A percentile compares a stretch with the other conserved stretches of the same genome.
These are phyloP conservation scores for Patella caerulea DNA, from an alignment of 2,888 invertebrate species.

Conservation along the genomic window DNA sequence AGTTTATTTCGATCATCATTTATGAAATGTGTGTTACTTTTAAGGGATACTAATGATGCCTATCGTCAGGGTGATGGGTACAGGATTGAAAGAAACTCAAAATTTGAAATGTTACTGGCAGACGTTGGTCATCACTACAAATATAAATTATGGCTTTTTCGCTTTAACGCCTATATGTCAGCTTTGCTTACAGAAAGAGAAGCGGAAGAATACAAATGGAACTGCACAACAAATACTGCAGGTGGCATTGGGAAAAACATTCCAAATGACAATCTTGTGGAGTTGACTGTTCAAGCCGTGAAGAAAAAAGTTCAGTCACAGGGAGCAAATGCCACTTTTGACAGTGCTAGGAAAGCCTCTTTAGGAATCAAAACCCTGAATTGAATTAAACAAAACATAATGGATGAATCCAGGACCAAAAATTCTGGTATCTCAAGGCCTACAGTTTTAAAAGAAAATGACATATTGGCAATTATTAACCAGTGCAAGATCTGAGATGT, in stretches of 20 bases:
- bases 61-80: constrained; percentile 34
- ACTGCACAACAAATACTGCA: constrained; percentile 31
- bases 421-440: neutral
- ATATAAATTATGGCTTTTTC: constrained; percentile 36
- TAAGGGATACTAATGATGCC: constrained; percentile 37
- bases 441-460: too few relatives aligned
- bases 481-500: too few relatives aligned
- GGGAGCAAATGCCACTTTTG: constrained; percentile 27
- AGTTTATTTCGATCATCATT: constrained; percentile 22
- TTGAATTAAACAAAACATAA: constrained; percentile 18
- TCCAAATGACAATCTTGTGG: constrained; percentile 43
- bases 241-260: constrained; percentile 29
- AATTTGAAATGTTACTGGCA: constrained; percentile 36
- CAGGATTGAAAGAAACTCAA: constrained; percentile 31
- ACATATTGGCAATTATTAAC: too few relatives aligned
- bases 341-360: constrained; percentile 28
- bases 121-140: constrained; percentile 32
- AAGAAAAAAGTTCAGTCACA: constrained; percentile 25
- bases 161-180: constrained; percentile 29
- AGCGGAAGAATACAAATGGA: constrained; percentile 36
- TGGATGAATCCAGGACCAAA: neutral
- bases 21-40: constrained; percentile 28
- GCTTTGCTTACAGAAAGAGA: constrained; percentile 26
- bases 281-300: constrained; percentile 33
- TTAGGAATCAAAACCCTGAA: constrained; percentile 17